Evolutionary conservation across 2,113 vertebrate genomes (phyloP).

Genomic region (Micronisus gabar): DNA sequence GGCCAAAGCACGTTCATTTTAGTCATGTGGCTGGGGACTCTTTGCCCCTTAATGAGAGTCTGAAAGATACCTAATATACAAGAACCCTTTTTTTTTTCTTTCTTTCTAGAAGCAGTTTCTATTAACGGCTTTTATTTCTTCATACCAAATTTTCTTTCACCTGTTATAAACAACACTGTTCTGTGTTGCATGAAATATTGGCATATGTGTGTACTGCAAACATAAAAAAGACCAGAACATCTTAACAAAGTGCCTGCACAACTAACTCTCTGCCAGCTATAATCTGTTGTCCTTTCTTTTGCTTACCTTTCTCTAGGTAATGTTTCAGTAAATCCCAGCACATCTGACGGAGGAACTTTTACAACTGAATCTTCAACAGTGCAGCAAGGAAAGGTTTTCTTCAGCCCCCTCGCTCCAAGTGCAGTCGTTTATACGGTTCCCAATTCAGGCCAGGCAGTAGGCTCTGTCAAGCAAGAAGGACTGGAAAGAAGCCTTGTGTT

Average conservation of each 20-base stretch:
- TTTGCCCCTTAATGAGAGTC: slow-evolving; percentile 2
- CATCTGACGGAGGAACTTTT: slow-evolving; percentile 80
- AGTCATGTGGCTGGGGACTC: slow-evolving; percentile 19
- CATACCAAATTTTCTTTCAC: neutral
- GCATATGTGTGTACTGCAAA: neutral
- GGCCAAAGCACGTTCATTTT: slow-evolving; percentile 43
- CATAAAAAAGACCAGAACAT: neutral
- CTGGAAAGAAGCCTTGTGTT: slow-evolving; percentile 84
- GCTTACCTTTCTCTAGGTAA: slow-evolving; percentile 74
- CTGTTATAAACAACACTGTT: neutral
- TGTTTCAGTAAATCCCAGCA: slow-evolving; percentile 82
- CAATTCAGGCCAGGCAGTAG: slow-evolving; percentile 76
- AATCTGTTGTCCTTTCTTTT: slow-evolving; percentile 18
- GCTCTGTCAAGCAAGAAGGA: slow-evolving; percentile 92
- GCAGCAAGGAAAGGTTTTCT: slow-evolving; percentile 82
- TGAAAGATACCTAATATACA: neutral
- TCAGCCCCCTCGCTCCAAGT: slow-evolving; percentile 83
- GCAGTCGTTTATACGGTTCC: slow-evolving; percentile 91
- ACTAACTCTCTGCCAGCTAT: neutral
- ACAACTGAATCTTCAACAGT: slow-evolving; percentile 72
- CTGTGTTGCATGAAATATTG: neutral
- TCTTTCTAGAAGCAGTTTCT: neutral
- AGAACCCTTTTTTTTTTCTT: neutral
- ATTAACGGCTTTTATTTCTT: neutral
- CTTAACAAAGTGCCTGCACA: neutral